A percentile compares a stretch with the other conserved stretches of the same genome.
Conservation (phyloP, 2,113 vertebrate genomes). For the Gobio gobio region DNA sequence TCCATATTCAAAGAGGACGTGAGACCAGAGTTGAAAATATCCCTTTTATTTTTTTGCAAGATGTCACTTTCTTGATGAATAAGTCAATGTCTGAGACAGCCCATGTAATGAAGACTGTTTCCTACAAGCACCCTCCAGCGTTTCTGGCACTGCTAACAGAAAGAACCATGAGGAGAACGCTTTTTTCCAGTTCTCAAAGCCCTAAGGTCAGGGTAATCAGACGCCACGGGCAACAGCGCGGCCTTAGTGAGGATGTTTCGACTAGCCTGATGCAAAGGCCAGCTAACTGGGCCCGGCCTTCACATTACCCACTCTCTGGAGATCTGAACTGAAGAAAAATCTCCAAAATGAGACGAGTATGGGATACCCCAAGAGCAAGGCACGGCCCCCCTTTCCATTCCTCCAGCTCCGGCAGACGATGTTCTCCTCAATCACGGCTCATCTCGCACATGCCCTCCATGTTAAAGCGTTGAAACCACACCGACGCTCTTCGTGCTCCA, state of each 20-base stretch:
- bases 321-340: constrained; percentile 68
- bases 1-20: constrained; percentile 18
- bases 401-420: constrained; percentile 6
- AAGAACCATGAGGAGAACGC: constrained; percentile 11
- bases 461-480: constrained; percentile 52
- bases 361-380: constrained; percentile 65
- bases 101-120: constrained; percentile 2
- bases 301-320: constrained; percentile 73
- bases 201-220: constrained; percentile 76
- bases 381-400: constrained; percentile 58
- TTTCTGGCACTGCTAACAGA: constrained; percentile 38
- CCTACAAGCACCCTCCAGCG: constrained; percentile 12
- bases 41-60: background rate
- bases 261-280: constrained; percentile 73
- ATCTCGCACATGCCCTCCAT: constrained; percentile 51
- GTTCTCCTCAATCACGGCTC: constrained; percentile 37
- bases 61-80: constrained; percentile 8
- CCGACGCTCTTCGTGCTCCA: constrained; percentile 29
- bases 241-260: constrained; percentile 68
- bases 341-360: constrained; percentile 33
- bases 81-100: background rate
- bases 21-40: background rate
- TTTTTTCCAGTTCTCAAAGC: constrained; percentile 58
- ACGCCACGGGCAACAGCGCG: constrained; percentile 74
- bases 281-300: constrained; percentile 71